Evolutionary conservation across 2,113 vertebrate species (phyloP), one percentile per base, ranked within the genome.

Genomic region (Melospiza georgiana): DNA sequence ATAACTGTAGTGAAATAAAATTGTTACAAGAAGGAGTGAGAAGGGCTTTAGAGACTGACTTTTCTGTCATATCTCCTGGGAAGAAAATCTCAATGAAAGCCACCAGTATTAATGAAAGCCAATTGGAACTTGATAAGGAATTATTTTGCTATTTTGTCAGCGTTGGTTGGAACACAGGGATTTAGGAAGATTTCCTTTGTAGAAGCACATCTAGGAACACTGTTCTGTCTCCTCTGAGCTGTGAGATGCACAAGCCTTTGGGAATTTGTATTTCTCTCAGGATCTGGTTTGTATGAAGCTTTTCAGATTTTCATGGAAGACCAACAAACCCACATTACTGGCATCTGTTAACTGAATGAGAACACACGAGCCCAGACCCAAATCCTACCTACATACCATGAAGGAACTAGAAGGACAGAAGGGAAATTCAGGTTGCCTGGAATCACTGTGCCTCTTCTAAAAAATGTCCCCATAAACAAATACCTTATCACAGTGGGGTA

Each of bases 141-240:
- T 96, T 93, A 66, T 91, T 95, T 93, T 97, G 73, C 89, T 95
- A 83, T 97, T 93, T 97, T 95, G 96, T 95, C 96, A 96, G 95
- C 43, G 11, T 51, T 94, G 93, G 16, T 84, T 94, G 96, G 93
- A 98, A 98, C 93, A 97, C 88, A 97, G 95, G 93, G 88, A 94
- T 96, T 95, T 84, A 63, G 95, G 94, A 95, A 95, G 94, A 97
- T 98, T 97, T 98, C 84, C 79, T 97, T 96, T 97, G 87, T 95
- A 95, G 96, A 95, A 96, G 84, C 90, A 88, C 15, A 51, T 96
- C 73, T 55, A 89, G 48, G 84, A 97, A 84, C 4, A 21, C 37
- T 71, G 83, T 90, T 63, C 82, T 95, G 91, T 94, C 96, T 97
- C 92, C 74, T 51, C 35, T 84, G 51, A 94, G 95, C 94, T 85